Conservation (phyloP, 2,888 invertebrate genomes). For the Parnassius mnemosyne region DNA sequence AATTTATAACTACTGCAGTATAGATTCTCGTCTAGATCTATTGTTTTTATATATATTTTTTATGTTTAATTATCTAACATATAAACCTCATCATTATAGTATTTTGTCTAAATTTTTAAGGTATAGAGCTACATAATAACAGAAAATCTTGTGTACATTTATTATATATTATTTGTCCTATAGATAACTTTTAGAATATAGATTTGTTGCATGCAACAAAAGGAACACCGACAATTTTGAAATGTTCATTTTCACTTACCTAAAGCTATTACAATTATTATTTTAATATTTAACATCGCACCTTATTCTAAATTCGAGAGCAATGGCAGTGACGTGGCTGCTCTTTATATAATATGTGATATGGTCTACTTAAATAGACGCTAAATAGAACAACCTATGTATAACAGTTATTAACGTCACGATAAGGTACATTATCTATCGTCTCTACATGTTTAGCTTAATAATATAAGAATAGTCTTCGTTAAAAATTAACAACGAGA, state of each 20-base stretch:
- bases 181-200: neutral
- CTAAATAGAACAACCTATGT: constrained; percentile 14
- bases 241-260: too few species aligned
- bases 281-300: constrained; percentile 21
- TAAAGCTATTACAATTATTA: constrained; percentile 4
- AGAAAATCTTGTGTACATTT: too few species aligned
- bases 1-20: too few species aligned
- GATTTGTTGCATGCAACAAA: neutral
- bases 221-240: neutral
- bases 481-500: neutral
- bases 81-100: too few species aligned
- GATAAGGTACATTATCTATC: neutral
- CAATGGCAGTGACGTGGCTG: constrained; percentile 64
- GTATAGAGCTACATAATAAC: too few species aligned
- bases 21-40: too few species aligned
- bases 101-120: too few species aligned
- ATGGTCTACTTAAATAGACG: constrained; percentile 28
- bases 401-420: constrained; percentile 1
- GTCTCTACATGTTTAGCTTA: neutral
- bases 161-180: too few species aligned
- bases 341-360: constrained; percentile 42
- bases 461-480: neutral
- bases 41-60: too few species aligned
- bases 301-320: constrained; percentile 29
- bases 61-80: too few species aligned